A percentile compares a stretch with the other conserved stretches of the same genome.
phyloP scores from a whole-genome alignment of 1,140 invertebrate species.

The Subanguina moxae region DNA sequence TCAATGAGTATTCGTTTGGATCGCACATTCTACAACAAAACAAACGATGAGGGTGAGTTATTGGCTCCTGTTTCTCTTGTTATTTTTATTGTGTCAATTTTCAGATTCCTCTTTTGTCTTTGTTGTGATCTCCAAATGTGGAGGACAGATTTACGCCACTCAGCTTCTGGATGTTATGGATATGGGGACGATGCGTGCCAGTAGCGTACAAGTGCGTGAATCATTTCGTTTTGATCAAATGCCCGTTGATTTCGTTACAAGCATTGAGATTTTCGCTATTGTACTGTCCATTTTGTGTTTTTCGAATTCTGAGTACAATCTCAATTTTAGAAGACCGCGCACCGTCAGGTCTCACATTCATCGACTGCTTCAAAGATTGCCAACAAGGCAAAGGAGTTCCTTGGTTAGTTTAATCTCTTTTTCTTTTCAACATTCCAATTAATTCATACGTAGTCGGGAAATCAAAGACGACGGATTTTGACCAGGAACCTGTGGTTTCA shows the following conservation, averaged over 20 bases:
- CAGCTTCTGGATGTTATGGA: neutral
- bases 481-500: neutral
- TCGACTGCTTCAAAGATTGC: conserved; percentile 7
- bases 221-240: conserved; percentile 3
- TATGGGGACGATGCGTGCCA: conserved; percentile 11
- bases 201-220: conserved; percentile 8
- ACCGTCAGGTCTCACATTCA: neutral
- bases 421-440: neutral
- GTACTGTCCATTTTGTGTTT: neutral
- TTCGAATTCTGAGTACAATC: neutral
- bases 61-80: too few species aligned
- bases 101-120: conserved; percentile 8
- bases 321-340: neutral
- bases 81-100: neutral
- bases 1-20: conserved; percentile 6
- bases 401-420: neutral
- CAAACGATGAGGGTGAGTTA: neutral
- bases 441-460: neutral
- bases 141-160: conserved; percentile 5
- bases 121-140: conserved; percentile 5
- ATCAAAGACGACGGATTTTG: neutral
- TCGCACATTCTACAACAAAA: conserved; percentile 5
- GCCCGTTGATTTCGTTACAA: neutral
- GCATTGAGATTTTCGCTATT: conserved; percentile 8
- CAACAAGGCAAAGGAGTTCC: conserved; percentile 2